Evolutionary conservation across 2,888 invertebrate genomes (phyloP).

Genomic region (Microplitis deprimator): DNA sequence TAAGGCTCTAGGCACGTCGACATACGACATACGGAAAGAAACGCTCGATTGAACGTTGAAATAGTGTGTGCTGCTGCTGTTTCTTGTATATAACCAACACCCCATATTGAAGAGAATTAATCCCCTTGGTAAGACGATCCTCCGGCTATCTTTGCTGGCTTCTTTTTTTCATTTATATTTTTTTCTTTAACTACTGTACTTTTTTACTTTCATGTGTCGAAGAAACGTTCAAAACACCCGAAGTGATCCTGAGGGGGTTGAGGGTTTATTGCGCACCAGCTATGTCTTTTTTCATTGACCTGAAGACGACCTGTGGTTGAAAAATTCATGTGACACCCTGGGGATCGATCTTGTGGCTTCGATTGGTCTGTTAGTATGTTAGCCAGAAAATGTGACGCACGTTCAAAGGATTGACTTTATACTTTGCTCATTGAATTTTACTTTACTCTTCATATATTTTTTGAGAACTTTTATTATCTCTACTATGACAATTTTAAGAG

Average conservation of each 20-base stretch:
- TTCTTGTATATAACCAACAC: conserved; percentile 30
- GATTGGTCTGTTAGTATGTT: conserved; percentile 49
- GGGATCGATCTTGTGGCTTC: conserved; percentile 31
- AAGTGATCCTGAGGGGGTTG: conserved; percentile 4
- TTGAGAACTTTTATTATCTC: conserved; percentile 2
- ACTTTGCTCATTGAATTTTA: conserved; percentile 2
- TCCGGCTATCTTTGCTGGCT: conserved; percentile 48
- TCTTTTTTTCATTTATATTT: conserved; percentile 30
- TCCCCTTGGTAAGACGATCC: conserved; percentile 50
- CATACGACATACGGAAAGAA: conserved; percentile 41
- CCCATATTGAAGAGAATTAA: conserved; percentile 40
- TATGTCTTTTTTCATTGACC: conserved; percentile 26
- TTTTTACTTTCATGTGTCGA: conserved; percentile 9
- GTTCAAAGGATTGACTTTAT: conserved; percentile 35
- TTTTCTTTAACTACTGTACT: not conserved
- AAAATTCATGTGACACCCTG: conserved; percentile 36
- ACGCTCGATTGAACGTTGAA: conserved; percentile 33
- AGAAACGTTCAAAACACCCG: conserved; percentile 18
- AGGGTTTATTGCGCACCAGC: conserved; percentile 1
- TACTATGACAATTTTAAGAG: not conserved
- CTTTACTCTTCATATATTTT: conserved; percentile 6
- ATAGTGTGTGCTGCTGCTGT: conserved; percentile 15
- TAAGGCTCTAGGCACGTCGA: conserved; percentile 35
- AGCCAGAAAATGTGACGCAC: conserved; percentile 49
- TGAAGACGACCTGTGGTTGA: conserved; percentile 12